phyloP scores from a whole-genome alignment of 2,113 vertebrate species.

The Strigops habroptila region DNA sequence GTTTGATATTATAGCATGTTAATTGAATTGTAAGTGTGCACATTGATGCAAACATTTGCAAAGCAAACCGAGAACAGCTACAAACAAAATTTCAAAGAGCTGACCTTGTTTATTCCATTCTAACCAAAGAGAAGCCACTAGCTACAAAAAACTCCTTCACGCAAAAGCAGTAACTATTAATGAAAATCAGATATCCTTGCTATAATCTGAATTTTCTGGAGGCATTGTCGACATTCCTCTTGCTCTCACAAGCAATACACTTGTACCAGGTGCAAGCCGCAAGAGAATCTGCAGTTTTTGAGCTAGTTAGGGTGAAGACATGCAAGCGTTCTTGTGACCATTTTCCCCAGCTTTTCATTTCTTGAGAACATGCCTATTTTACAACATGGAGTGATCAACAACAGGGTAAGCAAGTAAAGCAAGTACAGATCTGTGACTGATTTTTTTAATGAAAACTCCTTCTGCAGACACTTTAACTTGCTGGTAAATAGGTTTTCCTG shows the following conservation, averaged over 20 bases:
- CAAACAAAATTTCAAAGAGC: not conserved
- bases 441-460: not conserved
- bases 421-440: not conserved
- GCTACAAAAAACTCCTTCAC: not conserved
- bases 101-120: not conserved
- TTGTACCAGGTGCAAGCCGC: not conserved
- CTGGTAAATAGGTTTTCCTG: not conserved
- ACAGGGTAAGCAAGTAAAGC: not conserved
- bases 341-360: not conserved
- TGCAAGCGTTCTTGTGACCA: not conserved
- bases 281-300: not conserved
- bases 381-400: not conserved
- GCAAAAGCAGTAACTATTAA: not conserved
- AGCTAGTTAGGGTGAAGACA: not conserved
- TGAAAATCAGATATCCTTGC: not conserved
- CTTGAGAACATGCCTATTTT: not conserved
- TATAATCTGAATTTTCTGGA: not conserved
- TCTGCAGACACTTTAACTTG: not conserved
- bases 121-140: not conserved
- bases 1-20: not conserved
- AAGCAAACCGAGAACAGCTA: not conserved
- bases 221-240: not conserved
- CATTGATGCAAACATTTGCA: not conserved
- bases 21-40: not conserved
- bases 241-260: not conserved